Base-by-base conservation (phyloP, 1,140 invertebrate species). In the Campodea augens region DNA sequence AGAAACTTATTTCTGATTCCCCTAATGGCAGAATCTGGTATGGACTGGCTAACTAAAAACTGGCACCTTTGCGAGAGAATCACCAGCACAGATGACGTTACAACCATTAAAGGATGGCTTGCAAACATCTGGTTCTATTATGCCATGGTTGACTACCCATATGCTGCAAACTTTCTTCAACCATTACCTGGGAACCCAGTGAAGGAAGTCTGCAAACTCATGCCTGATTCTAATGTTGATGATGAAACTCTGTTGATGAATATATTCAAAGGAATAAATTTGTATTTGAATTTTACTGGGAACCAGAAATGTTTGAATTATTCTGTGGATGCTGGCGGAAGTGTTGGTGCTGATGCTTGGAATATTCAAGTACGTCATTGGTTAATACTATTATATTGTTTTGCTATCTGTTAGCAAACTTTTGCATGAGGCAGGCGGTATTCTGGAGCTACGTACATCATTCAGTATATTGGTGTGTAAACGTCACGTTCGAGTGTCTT, bases 71-170 rank as follows among this genome's bases (percentile, higher is more conserved):
- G 87, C 53, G 59, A 68, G 23, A 66, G 72, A 1, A 51, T 90
- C 2, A 76, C 73, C 44, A 71, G 61, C 22, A 37, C 55, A 1
- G 59, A 67, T 0, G 67, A 82, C 49, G 59, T 77, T 1, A 50
- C 67, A 1, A 44, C 38, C 1, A 59, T 85, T 1, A 70, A 73
- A 52, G 63, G 73, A 19, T 81, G 71, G 60, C 55, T 82, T 0
- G 52, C 61, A 18, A 69, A 78, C 37, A 68, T 86, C 37, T 91
- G 80, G 57, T 68, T 69, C 5, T 78, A 79, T 55, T 54, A 93
- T 32, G 85, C 88, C 0, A 95, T 95, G 89, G 75, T 81, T 0
- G 80, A 97, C 63, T 96, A 96, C 65, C 90, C 90, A 0, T 95
- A 92, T 61, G 65, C 76, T 3, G 71, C 77, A 0, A 71, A 74